These are phyloP conservation scores for Panorpa germanica DNA, from an alignment of 2,888 invertebrate species.

Conservation along the genomic window DNA sequence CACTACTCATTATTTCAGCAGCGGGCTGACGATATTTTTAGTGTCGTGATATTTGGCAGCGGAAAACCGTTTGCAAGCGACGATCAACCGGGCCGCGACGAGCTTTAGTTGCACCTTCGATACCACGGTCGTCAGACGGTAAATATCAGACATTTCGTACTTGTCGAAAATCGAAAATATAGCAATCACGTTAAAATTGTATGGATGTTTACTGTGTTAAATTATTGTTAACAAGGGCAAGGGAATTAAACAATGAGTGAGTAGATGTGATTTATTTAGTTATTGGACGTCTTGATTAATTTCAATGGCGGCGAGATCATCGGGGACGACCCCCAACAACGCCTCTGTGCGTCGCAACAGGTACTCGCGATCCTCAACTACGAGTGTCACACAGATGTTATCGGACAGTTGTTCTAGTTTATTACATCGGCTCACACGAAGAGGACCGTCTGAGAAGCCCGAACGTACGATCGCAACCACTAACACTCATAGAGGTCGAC, in stretches of 20 bases:
- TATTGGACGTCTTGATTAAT: too few relatives aligned
- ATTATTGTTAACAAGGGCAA: too few relatives aligned
- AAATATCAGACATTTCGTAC: too few relatives aligned
- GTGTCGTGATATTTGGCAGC: conserved; percentile 47
- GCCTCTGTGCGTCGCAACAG: conserved; percentile 41
- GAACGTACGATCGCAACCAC: too few relatives aligned
- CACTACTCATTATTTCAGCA: too few relatives aligned
- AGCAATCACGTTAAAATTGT: too few relatives aligned
- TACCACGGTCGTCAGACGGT: conserved; percentile 10
- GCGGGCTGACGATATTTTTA: conserved; percentile 46
- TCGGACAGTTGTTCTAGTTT: conserved; percentile 76
- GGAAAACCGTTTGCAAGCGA: conserved; percentile 22
- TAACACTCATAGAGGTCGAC: too few relatives aligned
- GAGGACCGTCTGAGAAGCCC: conserved; percentile 55
- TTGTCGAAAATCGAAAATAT: too few relatives aligned
- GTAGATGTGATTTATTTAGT: too few relatives aligned
- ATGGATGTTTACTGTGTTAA: too few relatives aligned
- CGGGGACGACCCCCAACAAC: conserved; percentile 19
- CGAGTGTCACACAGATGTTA: conserved; percentile 69
- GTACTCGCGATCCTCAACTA: conserved; percentile 56
- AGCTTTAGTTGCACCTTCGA: conserved; percentile 13
- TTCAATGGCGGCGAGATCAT: conserved; percentile 24
- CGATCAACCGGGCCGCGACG: conserved; percentile 13
- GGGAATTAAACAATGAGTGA: too few relatives aligned
- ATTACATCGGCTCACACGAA: conserved; percentile 58